phyloP scores from a whole-genome alignment of 2,113 vertebrate species.

The Numida meleagris region DNA sequence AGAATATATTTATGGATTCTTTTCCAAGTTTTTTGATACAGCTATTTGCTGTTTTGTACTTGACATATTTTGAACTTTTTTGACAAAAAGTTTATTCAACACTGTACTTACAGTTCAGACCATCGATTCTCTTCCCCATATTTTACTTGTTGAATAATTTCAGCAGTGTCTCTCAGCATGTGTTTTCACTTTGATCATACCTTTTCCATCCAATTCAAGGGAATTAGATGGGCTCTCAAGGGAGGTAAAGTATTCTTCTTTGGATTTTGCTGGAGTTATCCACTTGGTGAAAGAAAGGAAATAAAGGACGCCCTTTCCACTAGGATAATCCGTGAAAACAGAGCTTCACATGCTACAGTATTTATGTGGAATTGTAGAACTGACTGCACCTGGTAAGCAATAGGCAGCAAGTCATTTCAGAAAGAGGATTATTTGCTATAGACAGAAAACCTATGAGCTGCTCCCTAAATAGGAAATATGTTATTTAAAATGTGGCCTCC shows the following conservation, averaged over 20 bases:
- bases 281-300: slow-evolving; percentile 29
- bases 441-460: neutral
- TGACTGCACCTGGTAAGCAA: neutral
- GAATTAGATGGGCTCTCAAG: slow-evolving; percentile 12
- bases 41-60: neutral
- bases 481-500: neutral
- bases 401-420: neutral
- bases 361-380: neutral
- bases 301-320: neutral
- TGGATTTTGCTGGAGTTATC: slow-evolving; percentile 4
- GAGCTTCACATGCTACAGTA: neutral
- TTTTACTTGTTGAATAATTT: neutral
- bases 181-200: slow-evolving; percentile 29
- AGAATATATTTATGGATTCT: neutral
- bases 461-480: neutral
- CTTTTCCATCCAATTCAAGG: slow-evolving; percentile 17
- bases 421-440: neutral
- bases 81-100: neutral
- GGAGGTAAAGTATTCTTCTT: neutral
- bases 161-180: neutral
- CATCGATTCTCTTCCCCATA: neutral
- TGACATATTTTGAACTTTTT: neutral
- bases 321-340: slow-evolving; percentile 5
- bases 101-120: neutral
- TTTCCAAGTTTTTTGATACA: neutral